phyloP scores from a whole-genome alignment of 2,888 invertebrate species.

The Euphydryas editha region DNA sequence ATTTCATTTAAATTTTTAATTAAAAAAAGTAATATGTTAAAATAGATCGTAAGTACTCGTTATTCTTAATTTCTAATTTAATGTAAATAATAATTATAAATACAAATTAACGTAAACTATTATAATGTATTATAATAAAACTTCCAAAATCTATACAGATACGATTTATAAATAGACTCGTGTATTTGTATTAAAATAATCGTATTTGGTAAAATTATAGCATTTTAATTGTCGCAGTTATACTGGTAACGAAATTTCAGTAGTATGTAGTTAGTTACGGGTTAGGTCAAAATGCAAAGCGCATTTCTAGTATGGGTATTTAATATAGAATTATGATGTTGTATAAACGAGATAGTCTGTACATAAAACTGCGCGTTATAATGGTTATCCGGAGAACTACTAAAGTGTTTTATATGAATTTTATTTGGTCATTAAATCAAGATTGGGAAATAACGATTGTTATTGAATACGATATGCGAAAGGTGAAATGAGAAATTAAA shows the following conservation, averaged over 20 bases:
- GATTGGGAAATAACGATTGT: too few species aligned
- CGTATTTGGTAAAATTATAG: neutral
- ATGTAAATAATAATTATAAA: too few species aligned
- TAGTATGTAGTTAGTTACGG: neutral
- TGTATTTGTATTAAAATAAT: neutral
- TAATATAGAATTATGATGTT: slow-evolving; percentile 1
- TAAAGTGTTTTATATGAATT: neutral
- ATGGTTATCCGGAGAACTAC: neutral
- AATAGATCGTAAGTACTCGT: too few species aligned
- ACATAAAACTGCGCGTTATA: neutral
- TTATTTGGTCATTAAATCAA: neutral
- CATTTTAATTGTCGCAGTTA: slow-evolving; percentile 12
- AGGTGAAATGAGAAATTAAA: too few species aligned
- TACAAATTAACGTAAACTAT: neutral
- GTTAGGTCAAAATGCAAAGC: slow-evolving; percentile 17
- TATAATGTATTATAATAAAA: too few species aligned
- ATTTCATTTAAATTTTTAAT: too few species aligned
- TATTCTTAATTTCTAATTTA: too few species aligned
- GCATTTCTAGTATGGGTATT: slow-evolving; percentile 5
- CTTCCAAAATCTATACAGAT: too few species aligned
- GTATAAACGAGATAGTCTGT: neutral
- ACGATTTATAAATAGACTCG: too few species aligned
- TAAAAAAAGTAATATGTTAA: too few species aligned
- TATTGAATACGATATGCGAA: too few species aligned
- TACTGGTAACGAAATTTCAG: neutral